Percentiles rank a stretch among this genome's conserved stretches.
Evolutionary conservation across 2,888 invertebrate genomes (phyloP).

Genomic region (Polydrusus tereticollis): DNA sequence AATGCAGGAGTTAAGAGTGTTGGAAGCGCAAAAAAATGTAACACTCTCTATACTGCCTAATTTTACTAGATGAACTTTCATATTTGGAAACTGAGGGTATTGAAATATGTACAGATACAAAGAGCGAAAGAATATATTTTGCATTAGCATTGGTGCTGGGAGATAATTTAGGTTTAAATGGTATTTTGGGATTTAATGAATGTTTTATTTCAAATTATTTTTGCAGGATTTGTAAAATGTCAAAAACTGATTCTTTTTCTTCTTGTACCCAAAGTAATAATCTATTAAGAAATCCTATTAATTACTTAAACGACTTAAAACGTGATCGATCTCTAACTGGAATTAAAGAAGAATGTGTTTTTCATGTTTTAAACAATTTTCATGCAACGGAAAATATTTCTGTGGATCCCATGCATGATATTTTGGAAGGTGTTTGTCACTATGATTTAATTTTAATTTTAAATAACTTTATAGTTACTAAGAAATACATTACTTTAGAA

Average conservation of each 20-base stretch:
- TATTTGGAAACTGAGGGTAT: not conserved
- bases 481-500: conserved; percentile 1
- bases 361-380: conserved; percentile 24
- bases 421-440: conserved; percentile 29
- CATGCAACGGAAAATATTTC: conserved; percentile 22
- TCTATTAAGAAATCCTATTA: not conserved
- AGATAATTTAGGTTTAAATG: conserved; percentile 21
- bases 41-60: no score
- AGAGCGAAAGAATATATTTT: not conserved
- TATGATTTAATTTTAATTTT: conserved; percentile 5
- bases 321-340: not conserved
- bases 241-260: not conserved
- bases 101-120: no score
- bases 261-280: not conserved
- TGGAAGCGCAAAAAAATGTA: no score
- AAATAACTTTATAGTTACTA: not conserved
- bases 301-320: not conserved
- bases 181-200: conserved; percentile 1
- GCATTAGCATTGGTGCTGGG: not conserved
- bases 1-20: no score
- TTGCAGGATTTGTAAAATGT: conserved; percentile 6
- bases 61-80: not conserved
- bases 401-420: conserved; percentile 34
- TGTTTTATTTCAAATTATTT: not conserved
- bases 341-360: conserved; percentile 27